Evolutionary conservation across 2,797 vertebrate genomes (phyloP).

Genomic region (Silurus lanzhouensis): DNA sequence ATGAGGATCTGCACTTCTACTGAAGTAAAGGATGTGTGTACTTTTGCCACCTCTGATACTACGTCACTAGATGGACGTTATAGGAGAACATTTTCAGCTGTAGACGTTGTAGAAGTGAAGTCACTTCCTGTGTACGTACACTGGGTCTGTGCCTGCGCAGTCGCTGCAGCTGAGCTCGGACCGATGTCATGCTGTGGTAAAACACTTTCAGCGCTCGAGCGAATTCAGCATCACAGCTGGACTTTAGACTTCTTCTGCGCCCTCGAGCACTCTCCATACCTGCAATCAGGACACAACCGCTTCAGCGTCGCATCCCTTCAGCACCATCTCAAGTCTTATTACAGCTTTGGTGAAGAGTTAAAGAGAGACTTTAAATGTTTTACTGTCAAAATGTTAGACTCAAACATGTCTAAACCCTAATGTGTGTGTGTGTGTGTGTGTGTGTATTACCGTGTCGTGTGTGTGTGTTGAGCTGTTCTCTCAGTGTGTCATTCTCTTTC

Average conservation of each 20-base stretch:
- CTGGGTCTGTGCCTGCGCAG: conserved; percentile 77
- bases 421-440: not conserved
- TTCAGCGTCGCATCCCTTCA: not conserved
- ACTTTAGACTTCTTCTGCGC: conserved; percentile 57
- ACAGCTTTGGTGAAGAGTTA: not conserved
- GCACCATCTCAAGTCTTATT: too few species aligned
- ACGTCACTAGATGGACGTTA: not conserved
- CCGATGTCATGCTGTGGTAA: conserved; percentile 84
- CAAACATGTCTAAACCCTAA: not conserved
- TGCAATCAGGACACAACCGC: conserved; percentile 32
- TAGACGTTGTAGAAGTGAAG: not conserved
- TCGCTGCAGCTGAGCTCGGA: conserved; percentile 78
- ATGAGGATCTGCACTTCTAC: too few species aligned
- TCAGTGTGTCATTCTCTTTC: conserved; percentile 80
- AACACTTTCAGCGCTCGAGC: conserved; percentile 85
- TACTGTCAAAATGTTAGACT: not conserved
- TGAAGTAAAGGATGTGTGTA: too few species aligned
- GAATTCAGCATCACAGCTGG: conserved; percentile 81
- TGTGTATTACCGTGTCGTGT: conserved; percentile 65
- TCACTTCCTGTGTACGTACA: conserved; percentile 64
- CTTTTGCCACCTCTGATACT: too few species aligned
- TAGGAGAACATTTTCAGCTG: not conserved
- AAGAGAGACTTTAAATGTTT: not conserved
- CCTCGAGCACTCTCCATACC: conserved; percentile 60
- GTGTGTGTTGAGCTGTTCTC: conserved; percentile 69